A percentile compares a stretch with the other conserved stretches of the same genome.
These are phyloP conservation scores for Alviniconcha strummeri DNA, from an alignment of 2,888 invertebrate genomes.

Conservation along the genomic window DNA sequence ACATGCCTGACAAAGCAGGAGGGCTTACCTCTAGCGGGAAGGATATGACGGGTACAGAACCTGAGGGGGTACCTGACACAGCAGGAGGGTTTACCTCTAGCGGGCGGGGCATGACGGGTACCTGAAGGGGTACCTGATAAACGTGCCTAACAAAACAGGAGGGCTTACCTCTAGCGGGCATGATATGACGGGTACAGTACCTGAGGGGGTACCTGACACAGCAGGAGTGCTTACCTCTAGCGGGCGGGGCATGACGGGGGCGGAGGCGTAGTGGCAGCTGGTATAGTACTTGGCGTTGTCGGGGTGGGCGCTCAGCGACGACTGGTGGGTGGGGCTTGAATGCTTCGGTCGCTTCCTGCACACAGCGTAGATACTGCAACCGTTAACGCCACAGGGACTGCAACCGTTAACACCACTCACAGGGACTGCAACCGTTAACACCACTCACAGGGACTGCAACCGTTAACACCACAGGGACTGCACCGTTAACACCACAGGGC, in stretches of 20 bases:
- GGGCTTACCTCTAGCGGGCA: too few species aligned
- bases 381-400: background rate
- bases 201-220: background rate
- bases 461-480: background rate
- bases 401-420: background rate
- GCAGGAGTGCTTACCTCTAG: constrained; percentile 31
- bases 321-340: constrained; percentile 46
- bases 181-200: too few species aligned
- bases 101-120: too few species aligned
- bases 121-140: too few species aligned
- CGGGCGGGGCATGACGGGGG: constrained; percentile 37
- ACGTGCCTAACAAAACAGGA: too few species aligned
- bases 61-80: too few species aligned
- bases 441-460: background rate
- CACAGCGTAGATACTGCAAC: background rate
- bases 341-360: constrained; percentile 40
- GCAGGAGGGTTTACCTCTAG: too few species aligned
- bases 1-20: too few species aligned
- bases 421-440: background rate
- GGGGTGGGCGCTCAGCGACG: constrained; percentile 45
- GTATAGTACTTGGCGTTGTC: constrained; percentile 46
- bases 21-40: too few species aligned
- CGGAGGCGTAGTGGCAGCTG: constrained; percentile 43
- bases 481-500: background rate
- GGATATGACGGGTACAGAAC: too few species aligned